Evolutionary conservation across 2,888 invertebrate genomes (phyloP), one percentile per base, ranked within the genome.

Genomic region (Latheticus oryzae): DNA sequence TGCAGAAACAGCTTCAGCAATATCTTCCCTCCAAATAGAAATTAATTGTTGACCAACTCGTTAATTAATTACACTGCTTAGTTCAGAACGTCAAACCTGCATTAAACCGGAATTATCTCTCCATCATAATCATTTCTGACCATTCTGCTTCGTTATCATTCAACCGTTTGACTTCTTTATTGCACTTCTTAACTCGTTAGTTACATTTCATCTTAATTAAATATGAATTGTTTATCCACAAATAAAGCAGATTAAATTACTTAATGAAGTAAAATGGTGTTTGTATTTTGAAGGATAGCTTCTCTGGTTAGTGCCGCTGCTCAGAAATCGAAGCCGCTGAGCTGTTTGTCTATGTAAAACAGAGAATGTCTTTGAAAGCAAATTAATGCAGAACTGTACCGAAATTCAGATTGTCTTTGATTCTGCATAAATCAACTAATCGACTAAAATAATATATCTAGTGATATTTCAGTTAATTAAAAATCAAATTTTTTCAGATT

Each of bases 11-110:
- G 56, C 61, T 67, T 67, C 64, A 64, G 60, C 58, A 61, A 64
- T 67, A 68, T 67, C 70, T 67, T 67, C 62, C 28, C 47, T 56
- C 57, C 56, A 64, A 67, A 68, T 68, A 56, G 62, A 63, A 67
- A 70, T 68, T 67, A 68, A 70, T 70, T 66, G 68, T 67, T 66
- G 62, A 62, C 64, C 63, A 62, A 55, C 61, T 42, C 62, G 63
- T 61, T 65, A 67, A 67, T 68, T 61, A 65, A 66, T 64, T 66
- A 63, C 50, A 42, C 55, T 57, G 58, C 56, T 60, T 58, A 51
- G 63, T 48, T 40, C 47, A 53, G 33, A 51, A 54, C 61, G 64
- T 63, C 62, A 62, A 61, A 61, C 60, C 54, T 57, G 55, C 61
- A 65, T 66, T 66, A 65, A 62, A 60, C 43, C 35, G 11, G 52